phyloP scores from a whole-genome alignment of 2,113 vertebrate species.

The Chelonoidis abingdonii region DNA sequence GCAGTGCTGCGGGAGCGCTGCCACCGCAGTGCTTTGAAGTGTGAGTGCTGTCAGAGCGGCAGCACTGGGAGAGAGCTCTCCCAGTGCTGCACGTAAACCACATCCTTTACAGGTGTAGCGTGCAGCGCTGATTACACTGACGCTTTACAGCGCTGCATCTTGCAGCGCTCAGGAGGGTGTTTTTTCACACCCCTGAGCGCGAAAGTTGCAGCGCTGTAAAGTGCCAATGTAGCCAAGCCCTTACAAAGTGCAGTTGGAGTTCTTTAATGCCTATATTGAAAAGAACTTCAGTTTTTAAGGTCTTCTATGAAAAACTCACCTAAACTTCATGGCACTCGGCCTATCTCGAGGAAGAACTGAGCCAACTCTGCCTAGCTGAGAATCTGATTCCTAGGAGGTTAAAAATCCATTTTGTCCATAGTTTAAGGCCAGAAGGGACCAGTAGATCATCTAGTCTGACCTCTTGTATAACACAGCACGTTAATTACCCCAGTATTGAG shows the following conservation, averaged over 20 bases:
- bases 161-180: too few relatives aligned
- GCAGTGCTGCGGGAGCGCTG: too few relatives aligned
- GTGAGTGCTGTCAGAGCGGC: too few relatives aligned
- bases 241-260: background rate
- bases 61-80: too few relatives aligned
- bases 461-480: background rate
- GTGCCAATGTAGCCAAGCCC: too few relatives aligned
- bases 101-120: too few relatives aligned
- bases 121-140: too few relatives aligned
- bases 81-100: too few relatives aligned
- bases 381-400: background rate
- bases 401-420: fast-evolving
- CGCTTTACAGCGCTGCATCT: too few relatives aligned
- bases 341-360: background rate
- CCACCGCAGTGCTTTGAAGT: too few relatives aligned
- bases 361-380: background rate
- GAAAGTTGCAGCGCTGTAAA: too few relatives aligned
- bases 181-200: too few relatives aligned
- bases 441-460: background rate
- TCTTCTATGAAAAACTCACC: background rate
- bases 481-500: background rate
- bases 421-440: background rate
- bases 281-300: background rate
- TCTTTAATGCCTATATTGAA: background rate
- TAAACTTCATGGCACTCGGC: background rate